A percentile compares a stretch with the other conserved stretches of the same genome.
phyloP scores from a whole-genome alignment of 2,888 invertebrate species.

The Drosophila pegasa region DNA sequence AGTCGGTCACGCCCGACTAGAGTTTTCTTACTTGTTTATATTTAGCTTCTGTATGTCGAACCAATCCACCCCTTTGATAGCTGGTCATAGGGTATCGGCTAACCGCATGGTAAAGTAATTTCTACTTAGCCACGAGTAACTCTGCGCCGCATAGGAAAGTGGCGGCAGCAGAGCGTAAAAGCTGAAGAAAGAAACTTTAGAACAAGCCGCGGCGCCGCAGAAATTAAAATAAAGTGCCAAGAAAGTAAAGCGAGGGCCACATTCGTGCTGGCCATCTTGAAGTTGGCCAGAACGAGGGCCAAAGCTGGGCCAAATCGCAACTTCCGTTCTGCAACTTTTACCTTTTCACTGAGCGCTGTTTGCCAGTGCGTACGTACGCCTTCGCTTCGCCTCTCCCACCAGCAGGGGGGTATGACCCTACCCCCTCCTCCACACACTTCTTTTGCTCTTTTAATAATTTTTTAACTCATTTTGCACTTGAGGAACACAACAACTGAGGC shows the following conservation, averaged over 20 bases:
- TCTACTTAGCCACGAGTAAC: conserved; percentile 66
- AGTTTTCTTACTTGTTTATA: no score
- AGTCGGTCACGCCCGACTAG: no score
- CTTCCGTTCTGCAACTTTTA: conserved; percentile 55
- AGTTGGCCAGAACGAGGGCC: conserved; percentile 58
- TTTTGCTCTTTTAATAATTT: conserved; percentile 67
- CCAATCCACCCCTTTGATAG: not conserved
- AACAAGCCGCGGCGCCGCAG: conserved; percentile 47
- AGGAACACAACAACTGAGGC: conserved; percentile 50
- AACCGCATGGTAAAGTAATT: conserved; percentile 71
- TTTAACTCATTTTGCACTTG: conserved; percentile 76
- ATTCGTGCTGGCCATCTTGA: conserved; percentile 56
- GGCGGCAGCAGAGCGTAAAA: conserved; percentile 41
- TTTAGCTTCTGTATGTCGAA: no score
- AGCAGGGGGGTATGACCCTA: no score
- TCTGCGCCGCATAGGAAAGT: conserved; percentile 50
- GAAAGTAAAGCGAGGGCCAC: conserved; percentile 70
- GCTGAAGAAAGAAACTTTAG: conserved; percentile 47
- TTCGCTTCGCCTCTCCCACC: conserved; percentile 16
- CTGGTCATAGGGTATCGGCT: not conserved
- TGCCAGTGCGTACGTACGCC: conserved; percentile 45
- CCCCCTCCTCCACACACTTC: conserved; percentile 2
- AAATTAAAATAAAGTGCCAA: conserved; percentile 79
- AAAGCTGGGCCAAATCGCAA: conserved; percentile 33
- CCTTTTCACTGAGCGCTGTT: conserved; percentile 30